phyloP scores from a whole-genome alignment of 2,797 vertebrate species.

The Vultur gryphus region DNA sequence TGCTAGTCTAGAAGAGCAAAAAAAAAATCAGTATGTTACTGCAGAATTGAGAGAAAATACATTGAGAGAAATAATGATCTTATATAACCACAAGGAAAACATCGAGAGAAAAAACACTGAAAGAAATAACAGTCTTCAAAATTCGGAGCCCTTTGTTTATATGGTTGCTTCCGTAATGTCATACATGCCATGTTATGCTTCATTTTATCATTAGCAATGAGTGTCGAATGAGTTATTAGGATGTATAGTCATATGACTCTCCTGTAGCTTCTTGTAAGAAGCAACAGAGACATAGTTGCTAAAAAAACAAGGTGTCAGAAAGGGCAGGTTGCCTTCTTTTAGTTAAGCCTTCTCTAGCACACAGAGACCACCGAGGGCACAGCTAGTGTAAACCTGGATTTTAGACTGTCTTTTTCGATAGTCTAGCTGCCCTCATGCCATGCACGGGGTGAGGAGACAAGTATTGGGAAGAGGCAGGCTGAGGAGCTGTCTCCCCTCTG shows the following conservation, averaged over 20 bases:
- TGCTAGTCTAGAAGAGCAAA: background rate
- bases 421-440: background rate
- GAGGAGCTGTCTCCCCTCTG: background rate
- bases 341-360: background rate
- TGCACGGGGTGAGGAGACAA: background rate
- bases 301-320: background rate
- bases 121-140: background rate
- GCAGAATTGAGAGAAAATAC: background rate
- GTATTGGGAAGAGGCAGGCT: background rate
- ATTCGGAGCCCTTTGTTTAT: background rate
- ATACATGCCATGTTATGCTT: background rate
- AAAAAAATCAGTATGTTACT: background rate
- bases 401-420: background rate
- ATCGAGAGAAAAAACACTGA: fast-evolving
- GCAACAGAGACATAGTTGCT: background rate
- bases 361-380: fast-evolving
- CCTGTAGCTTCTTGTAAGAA: background rate
- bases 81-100: background rate
- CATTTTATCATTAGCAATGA: background rate
- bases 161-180: background rate
- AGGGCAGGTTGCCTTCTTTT: background rate
- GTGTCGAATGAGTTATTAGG: background rate
- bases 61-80: background rate
- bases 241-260: background rate
- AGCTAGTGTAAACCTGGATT: background rate